Percentiles rank a stretch among this genome's conserved stretches.
Evolutionary conservation across 23 tunicate genomes (phyloP).

Genomic region (Ciona savignyi): DNA sequence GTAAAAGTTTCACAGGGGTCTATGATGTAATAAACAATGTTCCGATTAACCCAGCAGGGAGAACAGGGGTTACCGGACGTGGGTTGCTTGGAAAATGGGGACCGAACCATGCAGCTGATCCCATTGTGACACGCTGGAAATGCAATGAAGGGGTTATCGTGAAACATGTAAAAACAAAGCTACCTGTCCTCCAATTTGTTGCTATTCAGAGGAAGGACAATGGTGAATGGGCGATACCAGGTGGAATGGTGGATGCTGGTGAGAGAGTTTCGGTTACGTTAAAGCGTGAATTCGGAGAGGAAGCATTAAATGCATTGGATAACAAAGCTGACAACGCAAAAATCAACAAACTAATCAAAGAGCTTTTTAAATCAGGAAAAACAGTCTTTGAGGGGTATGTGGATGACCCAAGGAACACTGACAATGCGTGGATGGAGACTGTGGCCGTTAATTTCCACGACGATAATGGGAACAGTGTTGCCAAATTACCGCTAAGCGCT

Average conservation of each 20-base stretch:
- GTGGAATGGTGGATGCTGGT: constrained; percentile 95
- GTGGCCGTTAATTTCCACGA: constrained; percentile 92
- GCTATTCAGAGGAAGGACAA: constrained; percentile 67
- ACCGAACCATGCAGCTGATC: constrained; percentile 99
- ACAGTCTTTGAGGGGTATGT: constrained; percentile 74
- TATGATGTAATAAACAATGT: constrained; percentile 30
- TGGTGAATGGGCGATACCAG: constrained; percentile 95
- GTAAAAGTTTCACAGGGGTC: constrained; percentile 61
- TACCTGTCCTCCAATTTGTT: constrained; percentile 79
- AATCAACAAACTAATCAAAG: constrained; percentile 17
- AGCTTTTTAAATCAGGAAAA: constrained; percentile 47
- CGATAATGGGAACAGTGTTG: constrained; percentile 56
- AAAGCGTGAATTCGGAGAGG: constrained; percentile 95
- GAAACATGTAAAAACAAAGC: constrained; percentile 16
- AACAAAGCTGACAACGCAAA: constrained; percentile 21
- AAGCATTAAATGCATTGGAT: constrained; percentile 68
- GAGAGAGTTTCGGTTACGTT: constrained; percentile 81
- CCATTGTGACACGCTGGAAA: constrained; percentile 93
- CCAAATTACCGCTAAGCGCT: constrained; percentile 50
- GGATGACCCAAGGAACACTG: constrained; percentile 94
- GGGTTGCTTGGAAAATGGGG: constrained; percentile 98
- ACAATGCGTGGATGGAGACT: constrained; percentile 98
- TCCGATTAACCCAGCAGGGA: constrained; percentile 77
- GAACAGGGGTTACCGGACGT: constrained; percentile 85
- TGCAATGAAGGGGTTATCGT: constrained; percentile 21